Evolutionary conservation across 2,888 invertebrate genomes (phyloP), one percentile per base, ranked within the genome.

Genomic region (Campoletis raptor): DNA sequence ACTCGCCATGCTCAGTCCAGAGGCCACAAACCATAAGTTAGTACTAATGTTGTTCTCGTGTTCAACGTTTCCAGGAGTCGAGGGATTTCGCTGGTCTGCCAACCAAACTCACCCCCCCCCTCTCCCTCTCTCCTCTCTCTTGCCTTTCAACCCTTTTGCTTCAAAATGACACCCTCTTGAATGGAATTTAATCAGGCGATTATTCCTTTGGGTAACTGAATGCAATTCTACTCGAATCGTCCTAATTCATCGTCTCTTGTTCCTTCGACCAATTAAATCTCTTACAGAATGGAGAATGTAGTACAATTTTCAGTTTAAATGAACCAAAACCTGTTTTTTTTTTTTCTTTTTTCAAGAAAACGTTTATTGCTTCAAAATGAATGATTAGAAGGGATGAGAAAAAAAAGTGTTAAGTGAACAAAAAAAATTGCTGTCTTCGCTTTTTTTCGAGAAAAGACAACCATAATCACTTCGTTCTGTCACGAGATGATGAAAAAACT

Each of bases 11-110:
- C 78, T 81, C 81, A 69, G 77, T 72, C 82, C 81, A 82, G 61
- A 91, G 90, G 90, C 93, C 92, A 89, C 93, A 91, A 80, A 90
- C 93, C 93, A 94, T 94, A 94, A 94, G 92, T 94, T 93, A 93
- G 93, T 91, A 91, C 92, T 94, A 94, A 94, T 94, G 94, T 94
- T 93, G 92, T 93, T 94, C 92, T 92, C 93, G 91, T 94, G 94
- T 94, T 93, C 85, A 74, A 85, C 80, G 48, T 81, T 83, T 73
- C 82, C 77, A 9, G 79, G 69, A 79, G 85, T 84, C 81, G 57
- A 70, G 45, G 81, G 85, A 87, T 88, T 87, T 88, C 82, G 3
- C 40, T 78, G 40, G 66, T 36, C 76, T 30, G 64, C 76, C 61
- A 61, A 61, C 15, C 61, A 15, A 30, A 61, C 30, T 30, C 61